A percentile compares a stretch with the other conserved stretches of the same genome.
phyloP scores from a whole-genome alignment of 1,140 invertebrate genomes.

The Drosophila ficusphila region DNA sequence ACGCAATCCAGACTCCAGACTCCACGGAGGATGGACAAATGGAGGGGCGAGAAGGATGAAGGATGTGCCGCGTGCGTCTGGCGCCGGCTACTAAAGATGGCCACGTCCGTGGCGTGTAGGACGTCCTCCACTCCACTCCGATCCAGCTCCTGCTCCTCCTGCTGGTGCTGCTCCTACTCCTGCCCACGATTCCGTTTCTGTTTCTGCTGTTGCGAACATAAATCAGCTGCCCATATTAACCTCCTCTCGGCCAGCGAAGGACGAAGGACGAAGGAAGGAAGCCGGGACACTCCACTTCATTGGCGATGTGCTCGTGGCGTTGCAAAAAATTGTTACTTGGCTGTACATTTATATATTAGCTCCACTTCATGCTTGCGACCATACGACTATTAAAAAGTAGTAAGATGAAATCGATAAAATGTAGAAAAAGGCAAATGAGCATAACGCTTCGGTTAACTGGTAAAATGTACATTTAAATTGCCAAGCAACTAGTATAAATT shows the following conservation, averaged over 20 bases:
- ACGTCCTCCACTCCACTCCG: too few species aligned
- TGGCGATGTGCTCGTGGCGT: constrained; percentile 37
- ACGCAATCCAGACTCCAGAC: constrained; percentile 45
- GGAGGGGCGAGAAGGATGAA: too few species aligned
- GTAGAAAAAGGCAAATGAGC: too few species aligned
- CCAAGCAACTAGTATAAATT: too few species aligned
- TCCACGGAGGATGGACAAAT: constrained; percentile 16
- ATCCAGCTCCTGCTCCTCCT: constrained; percentile 4
- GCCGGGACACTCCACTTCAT: constrained; percentile 21
- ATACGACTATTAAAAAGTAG: too few species aligned
- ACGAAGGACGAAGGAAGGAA: neutral
- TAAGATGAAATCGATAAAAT: too few species aligned
- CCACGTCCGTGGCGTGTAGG: constrained; percentile 29
- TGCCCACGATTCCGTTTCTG: constrained; percentile 17
- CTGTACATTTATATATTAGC: neutral
- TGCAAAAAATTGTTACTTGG: neutral
- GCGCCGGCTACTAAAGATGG: constrained; percentile 65
- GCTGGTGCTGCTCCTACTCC: neutral
- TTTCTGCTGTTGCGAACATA: constrained; percentile 63
- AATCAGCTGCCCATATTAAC: constrained; percentile 79
- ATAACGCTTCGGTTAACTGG: too few species aligned
- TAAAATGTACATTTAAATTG: too few species aligned
- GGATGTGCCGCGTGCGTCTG: constrained; percentile 75
- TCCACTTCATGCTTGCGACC: neutral
- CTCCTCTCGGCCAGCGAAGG: constrained; percentile 37